Evolutionary conservation across 1,140 invertebrate genomes (phyloP).

Genomic region (Hyposmocoma kahamanoa): DNA sequence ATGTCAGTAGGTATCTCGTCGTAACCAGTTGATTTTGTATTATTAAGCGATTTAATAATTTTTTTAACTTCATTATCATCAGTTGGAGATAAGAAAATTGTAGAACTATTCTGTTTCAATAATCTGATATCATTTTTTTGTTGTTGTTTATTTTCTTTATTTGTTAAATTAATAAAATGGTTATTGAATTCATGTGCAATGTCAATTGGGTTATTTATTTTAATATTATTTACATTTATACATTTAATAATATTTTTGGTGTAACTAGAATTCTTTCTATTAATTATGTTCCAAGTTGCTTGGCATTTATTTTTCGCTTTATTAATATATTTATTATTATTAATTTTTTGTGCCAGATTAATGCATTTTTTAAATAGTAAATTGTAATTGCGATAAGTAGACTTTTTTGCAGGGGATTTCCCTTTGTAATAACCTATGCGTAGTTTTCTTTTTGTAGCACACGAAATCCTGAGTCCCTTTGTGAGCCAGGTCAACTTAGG

Average conservation of each 20-base stretch:
- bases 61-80: conserved; percentile 1
- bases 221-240: background rate
- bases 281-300: conserved; percentile 5
- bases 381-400: background rate
- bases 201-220: background rate
- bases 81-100: conserved; percentile 2
- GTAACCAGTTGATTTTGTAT: conserved; percentile 3
- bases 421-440: background rate
- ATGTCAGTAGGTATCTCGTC: conserved; percentile 4
- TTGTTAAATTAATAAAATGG: conserved; percentile 4
- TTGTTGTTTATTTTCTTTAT: background rate
- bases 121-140: background rate
- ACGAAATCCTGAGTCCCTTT: background rate
- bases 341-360: background rate
- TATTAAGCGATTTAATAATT: conserved; percentile 1
- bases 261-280: background rate
- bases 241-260: background rate
- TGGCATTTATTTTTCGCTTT: conserved; percentile 1
- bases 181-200: conserved; percentile 5
- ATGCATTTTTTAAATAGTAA: conserved; percentile 3
- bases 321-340: background rate
- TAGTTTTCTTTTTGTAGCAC: conserved; percentile 1
- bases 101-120: background rate
- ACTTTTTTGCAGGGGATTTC: background rate
- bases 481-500: background rate